Evolutionary conservation across 1,140 invertebrate species (phyloP).

Genomic region (Zaprionus taronus): DNA sequence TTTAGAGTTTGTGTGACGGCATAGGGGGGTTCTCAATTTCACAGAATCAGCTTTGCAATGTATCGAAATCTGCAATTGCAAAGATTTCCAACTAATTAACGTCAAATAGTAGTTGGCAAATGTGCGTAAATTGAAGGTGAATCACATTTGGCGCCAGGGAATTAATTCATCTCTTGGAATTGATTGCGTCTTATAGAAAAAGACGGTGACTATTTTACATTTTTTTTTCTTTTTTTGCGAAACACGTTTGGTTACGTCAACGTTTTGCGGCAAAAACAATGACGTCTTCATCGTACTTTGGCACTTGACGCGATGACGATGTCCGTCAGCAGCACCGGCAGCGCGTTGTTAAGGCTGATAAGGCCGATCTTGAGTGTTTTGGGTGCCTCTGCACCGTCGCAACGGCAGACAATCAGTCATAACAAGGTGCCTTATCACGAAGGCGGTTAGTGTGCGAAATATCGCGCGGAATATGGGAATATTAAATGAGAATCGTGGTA

Average conservation of each 20-base stretch:
- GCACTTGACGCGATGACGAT: constrained; percentile 43
- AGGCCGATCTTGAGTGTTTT: constrained; percentile 32
- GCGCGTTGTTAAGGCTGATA: constrained; percentile 49
- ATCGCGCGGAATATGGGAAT: not conserved
- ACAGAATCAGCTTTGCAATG: not conserved
- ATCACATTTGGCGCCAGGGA: not conserved
- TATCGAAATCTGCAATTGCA: not conserved
- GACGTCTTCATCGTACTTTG: constrained; percentile 66
- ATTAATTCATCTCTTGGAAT: not conserved
- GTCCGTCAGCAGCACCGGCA: not conserved
- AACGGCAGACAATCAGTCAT: constrained; percentile 75
- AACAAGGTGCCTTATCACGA: constrained; percentile 58
- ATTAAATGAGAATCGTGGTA: constrained; percentile 56
- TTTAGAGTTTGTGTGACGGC: not conserved
- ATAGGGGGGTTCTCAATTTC: not conserved
- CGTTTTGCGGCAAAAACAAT: constrained; percentile 16
- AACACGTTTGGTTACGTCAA: constrained; percentile 48
- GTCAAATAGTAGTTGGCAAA: not conserved
- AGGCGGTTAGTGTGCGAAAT: constrained; percentile 5
- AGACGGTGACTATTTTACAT: not conserved
- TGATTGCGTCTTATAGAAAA: not conserved
- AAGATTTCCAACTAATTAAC: not conserved
- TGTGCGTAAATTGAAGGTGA: constrained; percentile 3
- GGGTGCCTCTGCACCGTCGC: not conserved
- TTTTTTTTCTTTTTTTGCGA: not conserved